phyloP scores from a whole-genome alignment of 2,113 vertebrate species.

The Chiloscyllium plagiosum region DNA sequence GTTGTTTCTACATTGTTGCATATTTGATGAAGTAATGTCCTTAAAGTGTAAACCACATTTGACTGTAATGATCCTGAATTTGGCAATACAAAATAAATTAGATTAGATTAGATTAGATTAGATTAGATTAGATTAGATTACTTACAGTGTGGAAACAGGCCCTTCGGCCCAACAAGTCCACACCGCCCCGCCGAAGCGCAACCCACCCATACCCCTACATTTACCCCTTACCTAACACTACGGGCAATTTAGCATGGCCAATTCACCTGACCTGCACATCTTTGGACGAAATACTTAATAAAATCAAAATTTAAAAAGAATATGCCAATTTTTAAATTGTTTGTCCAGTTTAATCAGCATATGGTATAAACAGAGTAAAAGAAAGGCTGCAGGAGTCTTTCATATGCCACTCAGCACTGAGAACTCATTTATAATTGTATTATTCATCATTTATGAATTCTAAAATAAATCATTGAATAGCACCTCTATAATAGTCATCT shows the following conservation, averaged over 20 bases:
- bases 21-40: not conserved
- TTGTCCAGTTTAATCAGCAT: not conserved
- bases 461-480: not conserved
- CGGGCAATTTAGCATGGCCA: too few relatives aligned
- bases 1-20: not conserved
- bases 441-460: not conserved
- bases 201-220: too few relatives aligned
- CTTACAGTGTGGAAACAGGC: too few relatives aligned
- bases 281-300: not conserved
- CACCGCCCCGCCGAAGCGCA: too few relatives aligned
- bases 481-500: not conserved
- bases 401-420: not conserved
- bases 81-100: not conserved
- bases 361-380: not conserved
- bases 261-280: too few relatives aligned
- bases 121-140: too few relatives aligned
- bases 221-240: too few relatives aligned
- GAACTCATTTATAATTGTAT: not conserved
- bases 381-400: not conserved
- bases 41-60: not conserved
- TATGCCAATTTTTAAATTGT: not conserved
- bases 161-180: too few relatives aligned
- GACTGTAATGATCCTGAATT: not conserved
- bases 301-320: not conserved
- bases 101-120: too few relatives aligned